Conservation (phyloP, 2,113 vertebrate genomes). For the Ictalurus furcatus region DNA sequence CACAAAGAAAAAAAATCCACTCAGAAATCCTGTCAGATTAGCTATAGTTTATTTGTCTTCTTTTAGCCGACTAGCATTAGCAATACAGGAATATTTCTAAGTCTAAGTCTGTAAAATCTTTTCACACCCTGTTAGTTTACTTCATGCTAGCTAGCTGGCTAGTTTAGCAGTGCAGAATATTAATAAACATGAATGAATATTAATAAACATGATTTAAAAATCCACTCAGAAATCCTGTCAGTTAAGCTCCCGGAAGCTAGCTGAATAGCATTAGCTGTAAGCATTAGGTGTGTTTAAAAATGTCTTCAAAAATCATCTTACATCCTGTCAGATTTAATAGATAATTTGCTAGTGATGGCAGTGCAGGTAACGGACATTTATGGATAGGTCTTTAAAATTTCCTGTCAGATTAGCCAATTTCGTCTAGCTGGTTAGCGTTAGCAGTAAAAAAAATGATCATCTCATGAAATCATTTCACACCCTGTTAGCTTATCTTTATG, state of each 20-base stretch:
- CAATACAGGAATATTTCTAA: background rate
- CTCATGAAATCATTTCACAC: background rate
- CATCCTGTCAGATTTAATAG: background rate
- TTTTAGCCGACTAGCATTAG: background rate
- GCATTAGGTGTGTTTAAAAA: background rate
- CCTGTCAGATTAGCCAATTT: background rate
- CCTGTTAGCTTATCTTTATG: background rate
- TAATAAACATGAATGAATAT: background rate
- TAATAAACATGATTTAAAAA: background rate
- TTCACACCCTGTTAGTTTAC: background rate
- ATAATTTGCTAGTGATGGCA: background rate
- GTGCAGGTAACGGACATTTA: background rate
- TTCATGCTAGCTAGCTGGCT: background rate
- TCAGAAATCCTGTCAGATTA: background rate
- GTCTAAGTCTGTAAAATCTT: background rate
- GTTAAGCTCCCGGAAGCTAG: background rate
- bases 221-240: background rate
- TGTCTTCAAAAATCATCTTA: background rate
- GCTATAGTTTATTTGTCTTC: background rate
- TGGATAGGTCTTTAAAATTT: background rate
- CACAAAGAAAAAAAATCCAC: background rate
- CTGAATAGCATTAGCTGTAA: background rate
- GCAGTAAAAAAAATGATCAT: background rate
- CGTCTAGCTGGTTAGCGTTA: background rate
- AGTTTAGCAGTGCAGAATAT: background rate